Evolutionary conservation across 2,888 invertebrate genomes (phyloP).

Genomic region (Schrankia costaestrigalis): DNA sequence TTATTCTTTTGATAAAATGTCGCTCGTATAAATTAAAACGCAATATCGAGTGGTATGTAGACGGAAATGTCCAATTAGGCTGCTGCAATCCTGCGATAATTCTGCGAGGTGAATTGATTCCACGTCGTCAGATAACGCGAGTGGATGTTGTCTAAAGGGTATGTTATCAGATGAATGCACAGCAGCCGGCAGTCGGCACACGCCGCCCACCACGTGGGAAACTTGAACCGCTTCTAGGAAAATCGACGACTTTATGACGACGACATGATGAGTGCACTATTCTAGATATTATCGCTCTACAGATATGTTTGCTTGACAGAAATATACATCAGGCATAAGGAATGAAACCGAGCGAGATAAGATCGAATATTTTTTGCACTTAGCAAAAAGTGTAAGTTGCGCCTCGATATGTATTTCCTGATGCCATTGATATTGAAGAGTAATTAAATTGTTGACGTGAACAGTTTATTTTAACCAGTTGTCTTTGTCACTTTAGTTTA

Average conservation of each 20-base stretch:
- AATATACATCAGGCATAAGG: too few relatives aligned
- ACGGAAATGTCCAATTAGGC: constrained; percentile 73
- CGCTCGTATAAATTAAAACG: constrained; percentile 25
- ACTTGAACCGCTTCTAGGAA: constrained; percentile 28
- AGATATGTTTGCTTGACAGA: constrained; percentile 17
- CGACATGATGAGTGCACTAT: constrained; percentile 8
- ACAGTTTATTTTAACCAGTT: too few relatives aligned
- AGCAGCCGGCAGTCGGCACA: constrained; percentile 59
- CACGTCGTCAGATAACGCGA: constrained; percentile 66
- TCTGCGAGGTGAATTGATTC: constrained; percentile 72
- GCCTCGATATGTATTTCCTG: too few relatives aligned
- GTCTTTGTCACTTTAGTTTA: too few relatives aligned
- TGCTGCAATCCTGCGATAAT: constrained; percentile 72
- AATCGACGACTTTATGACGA: constrained; percentile 22
- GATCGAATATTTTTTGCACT: too few relatives aligned
- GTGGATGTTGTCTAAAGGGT: constrained; percentile 67
- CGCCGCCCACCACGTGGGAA: constrained; percentile 66
- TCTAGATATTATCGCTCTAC: constrained; percentile 15
- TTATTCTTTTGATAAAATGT: constrained; percentile 20
- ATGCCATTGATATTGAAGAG: too few relatives aligned
- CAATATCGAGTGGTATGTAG: constrained; percentile 37
- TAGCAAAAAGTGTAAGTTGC: too few relatives aligned
- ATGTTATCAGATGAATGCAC: constrained; percentile 73
- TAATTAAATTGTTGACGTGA: too few relatives aligned
- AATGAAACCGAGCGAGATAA: too few relatives aligned